Evolutionary conservation across 1,140 invertebrate genomes (phyloP), one percentile per base, ranked within the genome.

Genomic region (Stratiolaelaps scimitus): DNA sequence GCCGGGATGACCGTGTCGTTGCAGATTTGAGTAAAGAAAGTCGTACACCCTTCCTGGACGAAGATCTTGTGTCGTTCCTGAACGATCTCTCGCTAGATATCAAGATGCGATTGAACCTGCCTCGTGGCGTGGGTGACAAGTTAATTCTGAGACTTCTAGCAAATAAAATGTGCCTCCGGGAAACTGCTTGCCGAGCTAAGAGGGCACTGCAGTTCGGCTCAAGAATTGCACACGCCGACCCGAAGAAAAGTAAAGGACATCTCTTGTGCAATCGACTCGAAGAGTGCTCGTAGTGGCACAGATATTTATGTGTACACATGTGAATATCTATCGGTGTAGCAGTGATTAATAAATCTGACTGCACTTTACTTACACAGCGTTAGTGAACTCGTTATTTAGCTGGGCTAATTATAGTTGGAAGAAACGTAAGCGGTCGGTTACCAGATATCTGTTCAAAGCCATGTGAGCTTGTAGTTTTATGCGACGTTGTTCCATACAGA

Each of bases 171-270:
- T 87, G 88, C 10, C 75, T 89, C 2, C 74, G 72, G 68, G 75
- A 80, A 53, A 82, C 84, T 20, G 82, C 86, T 0, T 73, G 74
- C 53, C 80, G 88, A 53, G 87, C 87, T 47, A 98, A 98, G 76
- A 75, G 89, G 76, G 94, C 93, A 17, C 84, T 98, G 64, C 94
- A 98, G 75, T 98, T 98, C 82, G 94, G 94, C n/a, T 92, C 91
- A 0, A 81, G 88, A 73, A 94, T 97, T 71, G 92, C 93, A 2
- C 90, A 95, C 69, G 66, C 79, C 34, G 82, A 83, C 71, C 77
- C 79, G 75, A 81, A 82, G 45, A 92, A 88, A 75, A 87, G 94
- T 78, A 93, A 90, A 75, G 92, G 87, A 20, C 81, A 81, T 69
- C 83, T 92, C 74, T 70, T 84, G 19, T 70, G 68, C 66, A 19